A percentile compares a stretch with the other conserved stretches of the same genome.
Evolutionary conservation across 1,140 invertebrate species (phyloP).

Genomic region (Sipha flava): DNA sequence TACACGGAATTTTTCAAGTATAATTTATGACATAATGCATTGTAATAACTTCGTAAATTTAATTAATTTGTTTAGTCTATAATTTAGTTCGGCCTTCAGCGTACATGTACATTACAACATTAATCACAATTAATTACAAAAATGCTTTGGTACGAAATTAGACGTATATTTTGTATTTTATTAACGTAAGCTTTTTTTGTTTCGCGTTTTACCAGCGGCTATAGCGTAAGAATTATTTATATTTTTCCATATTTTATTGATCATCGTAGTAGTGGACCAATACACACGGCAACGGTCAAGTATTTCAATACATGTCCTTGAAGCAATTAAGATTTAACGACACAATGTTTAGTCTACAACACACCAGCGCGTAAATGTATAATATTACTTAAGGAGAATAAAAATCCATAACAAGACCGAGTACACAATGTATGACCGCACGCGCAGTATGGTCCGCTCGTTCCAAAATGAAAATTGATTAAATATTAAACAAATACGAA

Average conservation of each 20-base stretch:
- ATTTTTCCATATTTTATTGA: neutral
- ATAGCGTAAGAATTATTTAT: neutral
- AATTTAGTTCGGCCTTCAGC: conserved; percentile 5
- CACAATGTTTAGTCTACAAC: neutral
- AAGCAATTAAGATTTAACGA: neutral
- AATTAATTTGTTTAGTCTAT: conserved; percentile 2
- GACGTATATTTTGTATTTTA: neutral
- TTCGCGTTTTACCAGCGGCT: neutral
- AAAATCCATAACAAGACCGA: no score
- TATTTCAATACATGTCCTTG: neutral
- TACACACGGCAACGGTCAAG: neutral
- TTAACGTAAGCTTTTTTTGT: neutral
- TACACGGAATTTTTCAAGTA: neutral
- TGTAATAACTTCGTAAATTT: neutral
- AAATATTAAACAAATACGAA: neutral
- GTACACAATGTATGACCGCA: no score
- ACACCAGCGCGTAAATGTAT: no score
- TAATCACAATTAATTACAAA: neutral
- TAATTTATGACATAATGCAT: neutral
- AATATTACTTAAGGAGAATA: no score
- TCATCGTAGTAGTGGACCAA: neutral
- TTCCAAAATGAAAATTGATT: neutral
- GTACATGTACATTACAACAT: neutral
- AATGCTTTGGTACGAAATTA: neutral
- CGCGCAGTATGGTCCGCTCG: no score